Evolutionary conservation across 2,113 vertebrate genomes (phyloP).

Genomic region (Varanus salvator): DNA sequence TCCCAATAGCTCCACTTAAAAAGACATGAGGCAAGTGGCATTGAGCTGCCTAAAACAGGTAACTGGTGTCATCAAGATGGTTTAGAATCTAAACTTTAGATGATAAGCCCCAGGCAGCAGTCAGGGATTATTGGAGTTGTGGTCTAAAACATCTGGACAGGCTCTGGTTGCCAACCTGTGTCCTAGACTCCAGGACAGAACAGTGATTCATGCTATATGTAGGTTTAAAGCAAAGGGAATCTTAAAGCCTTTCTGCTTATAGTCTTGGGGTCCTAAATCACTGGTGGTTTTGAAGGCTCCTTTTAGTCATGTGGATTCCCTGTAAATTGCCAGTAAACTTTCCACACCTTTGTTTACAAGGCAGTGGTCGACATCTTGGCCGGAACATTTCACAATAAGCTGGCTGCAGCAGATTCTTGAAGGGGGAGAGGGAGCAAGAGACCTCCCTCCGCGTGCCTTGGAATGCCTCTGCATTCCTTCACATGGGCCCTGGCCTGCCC

Average conservation of each 20-base stretch:
- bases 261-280: too few species aligned
- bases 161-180: background rate
- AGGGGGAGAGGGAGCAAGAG: background rate
- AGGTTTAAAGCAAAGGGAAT: background rate
- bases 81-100: too few species aligned
- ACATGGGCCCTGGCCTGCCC: background rate
- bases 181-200: too few species aligned
- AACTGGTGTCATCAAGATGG: too few species aligned
- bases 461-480: constrained; percentile 49
- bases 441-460: background rate
- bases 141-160: background rate
- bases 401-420: constrained; percentile 31
- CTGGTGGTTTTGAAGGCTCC: background rate
- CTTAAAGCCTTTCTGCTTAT: background rate
- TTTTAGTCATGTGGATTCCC: background rate
- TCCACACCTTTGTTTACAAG: background rate
- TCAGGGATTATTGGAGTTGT: background rate
- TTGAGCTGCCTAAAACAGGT: background rate
- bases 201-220: background rate
- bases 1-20: background rate
- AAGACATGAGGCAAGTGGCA: background rate
- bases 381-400: constrained; percentile 26
- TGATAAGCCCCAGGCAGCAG: too few species aligned
- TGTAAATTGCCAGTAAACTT: constrained; percentile 16
- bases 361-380: background rate